Conservation (phyloP, 2,888 invertebrate genomes). For the Xanthorhoe spadicearia region DNA sequence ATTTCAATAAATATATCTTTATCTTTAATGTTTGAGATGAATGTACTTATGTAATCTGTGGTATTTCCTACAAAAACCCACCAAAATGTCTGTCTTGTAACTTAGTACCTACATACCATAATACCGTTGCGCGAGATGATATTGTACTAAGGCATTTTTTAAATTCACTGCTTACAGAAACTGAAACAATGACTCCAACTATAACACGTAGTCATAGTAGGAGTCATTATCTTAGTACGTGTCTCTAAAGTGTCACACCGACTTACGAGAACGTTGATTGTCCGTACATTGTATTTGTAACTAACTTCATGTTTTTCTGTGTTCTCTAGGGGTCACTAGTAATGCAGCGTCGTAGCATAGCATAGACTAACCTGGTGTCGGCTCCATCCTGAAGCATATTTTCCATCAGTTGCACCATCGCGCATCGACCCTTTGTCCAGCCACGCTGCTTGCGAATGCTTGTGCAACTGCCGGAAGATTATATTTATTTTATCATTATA, state of each 20-base stretch:
- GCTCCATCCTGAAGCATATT: constrained; percentile 72
- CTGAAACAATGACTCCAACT: too few relatives aligned
- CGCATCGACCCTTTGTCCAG: constrained; percentile 34
- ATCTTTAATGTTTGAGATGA: too few relatives aligned
- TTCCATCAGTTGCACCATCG: constrained; percentile 80
- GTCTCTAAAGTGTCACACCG: neutral
- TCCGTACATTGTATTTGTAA: constrained; percentile 18
- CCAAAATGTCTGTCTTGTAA: too few relatives aligned
- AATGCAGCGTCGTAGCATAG: constrained; percentile 55
- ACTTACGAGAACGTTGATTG: neutral
- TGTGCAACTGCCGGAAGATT: constrained; percentile 83
- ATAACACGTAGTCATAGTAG: neutral
- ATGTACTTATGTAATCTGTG: too few relatives aligned
- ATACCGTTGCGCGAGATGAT: too few relatives aligned
- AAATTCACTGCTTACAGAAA: too few relatives aligned
- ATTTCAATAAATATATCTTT: too few relatives aligned
- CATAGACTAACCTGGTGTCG: constrained; percentile 73
- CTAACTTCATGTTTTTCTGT: constrained; percentile 48
- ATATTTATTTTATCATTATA: constrained; percentile 63
- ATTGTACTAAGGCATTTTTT: too few relatives aligned
- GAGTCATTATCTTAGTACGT: neutral
- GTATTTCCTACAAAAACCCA: too few relatives aligned
- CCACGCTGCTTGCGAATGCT: constrained; percentile 45
- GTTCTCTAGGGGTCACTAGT: constrained; percentile 65
- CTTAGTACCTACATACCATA: too few relatives aligned